Evolutionary conservation across 2,113 vertebrate genomes (phyloP).

Genomic region (Leucopsar rothschildi): DNA sequence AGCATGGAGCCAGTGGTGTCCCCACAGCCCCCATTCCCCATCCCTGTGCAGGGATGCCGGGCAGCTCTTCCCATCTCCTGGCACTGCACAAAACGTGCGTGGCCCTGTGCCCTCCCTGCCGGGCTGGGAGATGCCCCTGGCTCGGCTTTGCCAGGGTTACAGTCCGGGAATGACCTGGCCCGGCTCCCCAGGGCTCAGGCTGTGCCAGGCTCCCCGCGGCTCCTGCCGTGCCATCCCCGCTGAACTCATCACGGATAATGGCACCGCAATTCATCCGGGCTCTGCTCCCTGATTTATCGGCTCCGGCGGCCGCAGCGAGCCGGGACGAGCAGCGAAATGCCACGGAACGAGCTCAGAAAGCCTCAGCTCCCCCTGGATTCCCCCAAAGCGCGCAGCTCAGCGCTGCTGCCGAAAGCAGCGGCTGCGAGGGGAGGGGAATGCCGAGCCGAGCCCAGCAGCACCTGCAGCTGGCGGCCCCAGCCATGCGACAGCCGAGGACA

Average conservation of each 20-base stretch:
- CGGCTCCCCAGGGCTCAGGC: background rate
- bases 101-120: rapidly evolving
- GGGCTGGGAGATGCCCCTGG: background rate
- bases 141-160: background rate
- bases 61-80: background rate
- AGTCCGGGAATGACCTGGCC: background rate
- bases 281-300: background rate
- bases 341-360: rapidly evolving
- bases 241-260: background rate
- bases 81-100: rapidly evolving
- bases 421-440: rapidly evolving
- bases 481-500: background rate
- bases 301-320: background rate
- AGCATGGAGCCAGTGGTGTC: rapidly evolving
- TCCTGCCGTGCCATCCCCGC: background rate
- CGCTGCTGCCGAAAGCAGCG: background rate
- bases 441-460: background rate
- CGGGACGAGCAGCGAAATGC: rapidly evolving
- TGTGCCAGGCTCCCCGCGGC: background rate
- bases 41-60: rapidly evolving
- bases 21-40: rapidly evolving
- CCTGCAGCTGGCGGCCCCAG: background rate
- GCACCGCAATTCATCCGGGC: background rate
- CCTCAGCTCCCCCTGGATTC: background rate
- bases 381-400: rapidly evolving